phyloP scores from a whole-genome alignment of 2,888 invertebrate genomes.

The Epinotia demarniana region DNA sequence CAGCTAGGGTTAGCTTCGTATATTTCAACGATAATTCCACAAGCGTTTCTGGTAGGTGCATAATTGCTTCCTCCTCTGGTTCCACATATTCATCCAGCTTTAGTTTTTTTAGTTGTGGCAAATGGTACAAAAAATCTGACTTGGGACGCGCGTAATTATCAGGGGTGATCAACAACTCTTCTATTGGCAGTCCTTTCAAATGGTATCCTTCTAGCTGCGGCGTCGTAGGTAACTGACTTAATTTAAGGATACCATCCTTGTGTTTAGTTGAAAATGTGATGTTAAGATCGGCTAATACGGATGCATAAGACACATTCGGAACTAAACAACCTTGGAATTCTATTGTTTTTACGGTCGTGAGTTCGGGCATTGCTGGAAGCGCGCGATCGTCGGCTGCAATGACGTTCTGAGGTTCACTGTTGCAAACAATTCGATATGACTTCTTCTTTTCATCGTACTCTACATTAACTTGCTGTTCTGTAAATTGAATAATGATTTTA shows the following conservation, averaged over 20 bases:
- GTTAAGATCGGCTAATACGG: conserved; percentile 5
- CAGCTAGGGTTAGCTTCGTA: background rate
- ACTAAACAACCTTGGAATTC: conserved; percentile 16
- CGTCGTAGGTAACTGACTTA: background rate
- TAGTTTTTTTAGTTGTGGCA: conserved; percentile 8
- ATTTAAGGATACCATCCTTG: background rate
- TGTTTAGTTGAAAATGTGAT: background rate
- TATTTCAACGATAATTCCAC: background rate
- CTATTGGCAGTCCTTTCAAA: background rate
- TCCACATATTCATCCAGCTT: background rate
- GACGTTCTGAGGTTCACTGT: background rate
- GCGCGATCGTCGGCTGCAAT: conserved; percentile 5
- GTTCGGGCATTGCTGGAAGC: conserved; percentile 8
- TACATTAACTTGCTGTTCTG: conserved; percentile 9
- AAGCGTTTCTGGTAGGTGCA: conserved; percentile 10
- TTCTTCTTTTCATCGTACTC: background rate
- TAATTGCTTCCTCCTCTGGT: background rate
- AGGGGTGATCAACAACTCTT: conserved; percentile 8
- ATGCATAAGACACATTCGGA: conserved; percentile 1
- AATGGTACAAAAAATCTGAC: conserved; percentile 9
- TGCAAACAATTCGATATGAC: background rate
- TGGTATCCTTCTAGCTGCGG: conserved; percentile 19
- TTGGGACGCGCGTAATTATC: background rate
- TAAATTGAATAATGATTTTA: background rate
- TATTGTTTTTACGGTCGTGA: background rate